Evolutionary conservation across 2,888 invertebrate species (phyloP).

Genomic region (Linyphia triangularis): DNA sequence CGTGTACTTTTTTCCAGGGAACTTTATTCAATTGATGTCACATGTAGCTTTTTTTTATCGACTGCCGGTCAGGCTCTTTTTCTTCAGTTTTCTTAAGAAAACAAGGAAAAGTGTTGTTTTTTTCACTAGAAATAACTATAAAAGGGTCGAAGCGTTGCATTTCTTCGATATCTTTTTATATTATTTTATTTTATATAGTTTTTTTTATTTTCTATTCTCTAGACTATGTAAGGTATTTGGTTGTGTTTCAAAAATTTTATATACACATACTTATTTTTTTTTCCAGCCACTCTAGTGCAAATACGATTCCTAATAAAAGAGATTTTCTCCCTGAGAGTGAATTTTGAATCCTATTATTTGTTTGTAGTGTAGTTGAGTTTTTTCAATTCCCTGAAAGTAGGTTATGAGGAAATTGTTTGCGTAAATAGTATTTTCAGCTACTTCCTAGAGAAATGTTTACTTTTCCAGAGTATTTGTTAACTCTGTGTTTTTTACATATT

Average conservation of each 20-base stretch:
- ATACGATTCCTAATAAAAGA: background rate
- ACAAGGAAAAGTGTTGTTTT: constrained; percentile 41
- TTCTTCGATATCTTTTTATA: constrained; percentile 18
- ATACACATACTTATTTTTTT: background rate
- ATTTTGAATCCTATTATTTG: constrained; percentile 24
- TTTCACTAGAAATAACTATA: constrained; percentile 24
- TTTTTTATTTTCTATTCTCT: constrained; percentile 19
- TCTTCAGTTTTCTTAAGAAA: background rate
- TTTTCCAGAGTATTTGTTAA: no score
- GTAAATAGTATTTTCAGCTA: no score
- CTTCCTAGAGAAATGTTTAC: no score
- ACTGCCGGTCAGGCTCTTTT: constrained; percentile 23
- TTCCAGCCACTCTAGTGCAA: constrained; percentile 8
- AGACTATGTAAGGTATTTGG: constrained; percentile 36
- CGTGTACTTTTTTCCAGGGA: constrained; percentile 18
- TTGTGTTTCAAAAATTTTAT: constrained; percentile 8
- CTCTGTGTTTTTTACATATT: no score
- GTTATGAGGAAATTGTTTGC: background rate
- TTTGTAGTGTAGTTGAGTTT: background rate
- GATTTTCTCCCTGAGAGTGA: background rate
- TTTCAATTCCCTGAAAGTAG: background rate
- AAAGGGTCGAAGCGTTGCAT: background rate
- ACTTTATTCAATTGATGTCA: constrained; percentile 67
- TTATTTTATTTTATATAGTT: no score
- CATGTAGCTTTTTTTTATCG: constrained; percentile 40